Percentiles rank a stretch among this genome's conserved stretches.
Evolutionary conservation across 2,888 invertebrate genomes (phyloP).

Genomic region (Aphidoletes aphidimyza): DNA sequence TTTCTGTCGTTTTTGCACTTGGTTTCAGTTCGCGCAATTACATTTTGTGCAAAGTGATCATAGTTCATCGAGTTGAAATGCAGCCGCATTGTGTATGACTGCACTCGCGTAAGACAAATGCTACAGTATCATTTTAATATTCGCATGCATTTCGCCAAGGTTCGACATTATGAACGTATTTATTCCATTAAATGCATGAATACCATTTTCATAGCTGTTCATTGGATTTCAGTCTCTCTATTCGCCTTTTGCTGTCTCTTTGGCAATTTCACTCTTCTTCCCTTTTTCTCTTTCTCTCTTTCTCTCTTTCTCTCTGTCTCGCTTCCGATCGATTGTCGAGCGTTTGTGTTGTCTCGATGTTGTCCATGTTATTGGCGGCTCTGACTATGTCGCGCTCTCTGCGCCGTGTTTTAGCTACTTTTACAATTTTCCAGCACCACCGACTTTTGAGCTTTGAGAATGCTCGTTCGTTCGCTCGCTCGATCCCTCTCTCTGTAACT

Average conservation of each 20-base stretch:
- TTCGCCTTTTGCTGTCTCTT: too few species aligned
- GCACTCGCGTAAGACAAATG: too few species aligned
- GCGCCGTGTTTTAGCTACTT: slow-evolving; percentile 13
- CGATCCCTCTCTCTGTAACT: too few species aligned
- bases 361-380: slow-evolving; percentile 30
- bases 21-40: slow-evolving; percentile 8
- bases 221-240: too few species aligned
- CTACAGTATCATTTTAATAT: slow-evolving; percentile 8
- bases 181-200: slow-evolving; percentile 36
- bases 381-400: neutral
- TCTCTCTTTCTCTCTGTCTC: neutral
- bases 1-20: neutral
- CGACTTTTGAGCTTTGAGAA: too few species aligned
- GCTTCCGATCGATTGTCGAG: neutral
- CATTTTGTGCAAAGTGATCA: slow-evolving; percentile 36
- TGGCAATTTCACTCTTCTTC: neutral
- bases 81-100: neutral
- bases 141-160: slow-evolving; percentile 10
- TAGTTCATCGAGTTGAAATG: slow-evolving; percentile 36
- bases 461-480: too few species aligned
- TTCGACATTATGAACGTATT: slow-evolving; percentile 36
- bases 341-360: neutral
- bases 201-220: slow-evolving; percentile 23
- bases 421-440: slow-evolving; percentile 5
- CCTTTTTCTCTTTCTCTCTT: neutral